A percentile compares a stretch with the other conserved stretches of the same genome.
phyloP scores from a whole-genome alignment of 2,113 vertebrate species.

The Sander vitreus region DNA sequence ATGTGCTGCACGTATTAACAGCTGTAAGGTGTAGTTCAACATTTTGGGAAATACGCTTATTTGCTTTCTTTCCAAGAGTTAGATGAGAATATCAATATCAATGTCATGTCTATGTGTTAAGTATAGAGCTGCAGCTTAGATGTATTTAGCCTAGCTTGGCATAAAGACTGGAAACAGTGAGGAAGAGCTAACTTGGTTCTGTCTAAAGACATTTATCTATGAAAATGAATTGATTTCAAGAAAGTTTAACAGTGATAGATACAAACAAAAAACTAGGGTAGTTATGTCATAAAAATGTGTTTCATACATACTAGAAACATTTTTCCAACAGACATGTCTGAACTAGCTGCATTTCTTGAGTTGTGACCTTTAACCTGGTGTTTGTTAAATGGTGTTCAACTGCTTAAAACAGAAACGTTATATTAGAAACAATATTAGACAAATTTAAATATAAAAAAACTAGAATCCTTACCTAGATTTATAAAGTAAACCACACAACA shows the following conservation, averaged over 20 bases:
- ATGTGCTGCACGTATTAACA: conserved; percentile 8
- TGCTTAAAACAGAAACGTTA: not conserved
- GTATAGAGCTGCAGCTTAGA: not conserved
- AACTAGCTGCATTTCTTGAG: not conserved
- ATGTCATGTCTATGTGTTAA: not conserved
- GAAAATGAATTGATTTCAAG: not conserved
- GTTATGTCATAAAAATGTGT: too few relatives aligned
- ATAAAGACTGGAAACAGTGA: not conserved
- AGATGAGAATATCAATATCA: not conserved
- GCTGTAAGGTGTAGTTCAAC: not conserved
- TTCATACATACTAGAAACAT: too few relatives aligned
- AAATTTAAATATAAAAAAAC: not conserved
- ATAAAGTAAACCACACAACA: not conserved
- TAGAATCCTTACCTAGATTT: not conserved
- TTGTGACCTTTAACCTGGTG: not conserved
- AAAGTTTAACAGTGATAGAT: not conserved
- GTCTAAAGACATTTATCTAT: not conserved
- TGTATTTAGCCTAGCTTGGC: not conserved
- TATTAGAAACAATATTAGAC: not conserved
- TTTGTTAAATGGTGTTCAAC: not conserved
- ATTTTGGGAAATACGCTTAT: not conserved
- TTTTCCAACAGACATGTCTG: not conserved
- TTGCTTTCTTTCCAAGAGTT: not conserved
- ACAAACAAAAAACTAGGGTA: not conserved
- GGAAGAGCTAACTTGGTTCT: not conserved